Percentiles rank a stretch among this genome's conserved stretches.
phyloP scores from a whole-genome alignment of 2,113 vertebrate genomes.

The Corapipo altera region DNA sequence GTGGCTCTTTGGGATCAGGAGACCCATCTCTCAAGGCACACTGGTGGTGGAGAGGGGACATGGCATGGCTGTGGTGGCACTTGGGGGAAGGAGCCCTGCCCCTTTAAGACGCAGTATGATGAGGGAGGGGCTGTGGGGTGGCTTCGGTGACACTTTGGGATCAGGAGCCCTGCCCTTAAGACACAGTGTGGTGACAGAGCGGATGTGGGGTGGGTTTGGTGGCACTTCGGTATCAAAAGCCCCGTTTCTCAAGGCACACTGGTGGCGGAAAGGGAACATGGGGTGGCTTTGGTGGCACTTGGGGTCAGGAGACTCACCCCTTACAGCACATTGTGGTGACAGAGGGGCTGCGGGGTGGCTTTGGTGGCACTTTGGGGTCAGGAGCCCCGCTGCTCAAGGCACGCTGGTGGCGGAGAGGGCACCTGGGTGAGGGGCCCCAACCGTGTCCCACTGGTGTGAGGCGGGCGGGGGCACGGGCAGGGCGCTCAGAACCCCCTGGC shows the following conservation, averaged over 20 bases:
- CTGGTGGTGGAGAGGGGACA: neutral
- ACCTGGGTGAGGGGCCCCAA: neutral
- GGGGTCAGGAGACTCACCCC: neutral
- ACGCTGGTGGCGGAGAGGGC: neutral
- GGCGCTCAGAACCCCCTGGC: slow-evolving; percentile 67
- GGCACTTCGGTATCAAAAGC: neutral
- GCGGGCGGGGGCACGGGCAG: rapidly evolving
- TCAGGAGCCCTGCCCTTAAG: neutral
- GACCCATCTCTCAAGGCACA: neutral
- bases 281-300: neutral
- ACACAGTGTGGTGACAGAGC: neutral
- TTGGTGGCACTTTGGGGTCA: neutral
- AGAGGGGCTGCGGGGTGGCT: neutral
- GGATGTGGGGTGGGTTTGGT: neutral
- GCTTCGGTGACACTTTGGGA: neutral
- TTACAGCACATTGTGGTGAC: neutral
- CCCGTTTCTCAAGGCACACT: neutral
- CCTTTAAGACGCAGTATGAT: neutral
- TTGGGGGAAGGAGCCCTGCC: neutral
- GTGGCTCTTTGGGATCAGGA: neutral
- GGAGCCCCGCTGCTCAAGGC: neutral
- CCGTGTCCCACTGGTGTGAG: rapidly evolving
- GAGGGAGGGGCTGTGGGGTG: neutral
- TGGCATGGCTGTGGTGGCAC: neutral
- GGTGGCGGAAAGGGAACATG: rapidly evolving